Percentiles rank a stretch among this genome's conserved stretches.
phyloP scores from a whole-genome alignment of 2,113 vertebrate species.

The Propithecus coquereli region DNA sequence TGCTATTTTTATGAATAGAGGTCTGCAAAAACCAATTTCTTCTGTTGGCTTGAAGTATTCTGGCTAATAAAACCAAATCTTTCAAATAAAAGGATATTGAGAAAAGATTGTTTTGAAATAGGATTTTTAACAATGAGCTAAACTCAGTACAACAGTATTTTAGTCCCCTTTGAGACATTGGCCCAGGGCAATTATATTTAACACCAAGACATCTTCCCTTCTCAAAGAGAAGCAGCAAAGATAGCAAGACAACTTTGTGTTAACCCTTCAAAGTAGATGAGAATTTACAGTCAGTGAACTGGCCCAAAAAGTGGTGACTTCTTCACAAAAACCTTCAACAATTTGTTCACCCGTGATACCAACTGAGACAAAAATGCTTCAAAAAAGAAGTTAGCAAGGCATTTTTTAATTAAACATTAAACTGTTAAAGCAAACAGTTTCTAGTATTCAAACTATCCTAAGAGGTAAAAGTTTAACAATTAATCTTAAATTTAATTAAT shows the following conservation, averaged over 20 bases:
- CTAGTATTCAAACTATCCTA: background rate
- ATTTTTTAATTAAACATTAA: conserved; percentile 24
- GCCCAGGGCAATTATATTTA: background rate
- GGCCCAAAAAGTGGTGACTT: background rate
- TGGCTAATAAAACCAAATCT: conserved; percentile 4
- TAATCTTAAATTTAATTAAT: background rate
- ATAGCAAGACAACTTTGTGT: conserved; percentile 11
- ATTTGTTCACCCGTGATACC: background rate
- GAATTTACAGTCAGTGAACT: background rate
- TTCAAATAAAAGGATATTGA: conserved; percentile 27
- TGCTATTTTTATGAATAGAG: conserved; percentile 22
- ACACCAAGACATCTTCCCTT: background rate
- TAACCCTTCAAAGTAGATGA: background rate
- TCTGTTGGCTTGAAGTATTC: background rate
- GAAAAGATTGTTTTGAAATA: background rate
- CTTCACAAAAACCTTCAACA: background rate
- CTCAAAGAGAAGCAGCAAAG: conserved; percentile 5
- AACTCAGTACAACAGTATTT: background rate
- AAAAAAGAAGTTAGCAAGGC: background rate
- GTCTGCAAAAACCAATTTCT: background rate
- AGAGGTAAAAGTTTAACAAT: background rate
- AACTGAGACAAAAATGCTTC: conserved; percentile 29
- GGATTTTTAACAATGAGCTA: background rate
- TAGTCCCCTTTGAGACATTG: background rate
- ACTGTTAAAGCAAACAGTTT: background rate